Base-by-base conservation (phyloP, 64 coral and sea anemone species). In the Catalaphyllia jardinei region DNA sequence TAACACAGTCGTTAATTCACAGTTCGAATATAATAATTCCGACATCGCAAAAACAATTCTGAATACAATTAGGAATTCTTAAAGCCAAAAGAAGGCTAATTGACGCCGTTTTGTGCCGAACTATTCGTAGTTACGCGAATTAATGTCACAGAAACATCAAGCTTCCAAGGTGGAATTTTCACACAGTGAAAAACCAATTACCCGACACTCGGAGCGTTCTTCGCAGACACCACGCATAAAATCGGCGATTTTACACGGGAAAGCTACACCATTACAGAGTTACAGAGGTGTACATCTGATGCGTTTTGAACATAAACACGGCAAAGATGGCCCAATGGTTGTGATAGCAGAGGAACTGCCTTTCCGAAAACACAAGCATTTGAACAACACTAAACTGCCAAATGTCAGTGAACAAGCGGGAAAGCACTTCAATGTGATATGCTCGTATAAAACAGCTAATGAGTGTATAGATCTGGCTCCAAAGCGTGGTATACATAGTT, bases 231-330 rank as follows among this genome's bases (percentile, higher is more conserved):
- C 81, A 10, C 63, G 81, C 22, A 71, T 85, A 69, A 85, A 71
- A 30, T 71, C 80, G 2, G 61, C 80, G 7, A 83, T 83, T 65
- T 61, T 83, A 24, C 60, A 83, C 9, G 80, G 80, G 12, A 83
- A 71, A 71, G 63, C 81, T 24, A 85, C 63, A 28, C 62, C 63
- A 13, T 71, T 85, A 85, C 81, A 71, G 63, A 85, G 81, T 42
- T 85, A 85, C 63, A 85, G 61, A 83, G 60, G 60, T 3, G 8
- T 83, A 18, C 38, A 83, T 83, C 62, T 83, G 6, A 18, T 67
- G 10, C 60, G 80, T 1, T 83, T 83, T 67, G 80, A 83, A 46
- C 60, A 83, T 14, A 61, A 42, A 67, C 31, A 46, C 19, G 80
- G 31, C 19, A 67, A 67, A 71, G 22, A 71, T 71, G 81, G 63